phyloP scores from a whole-genome alignment of 2,113 vertebrate species.

The Melanostigma gelatinosum region DNA sequence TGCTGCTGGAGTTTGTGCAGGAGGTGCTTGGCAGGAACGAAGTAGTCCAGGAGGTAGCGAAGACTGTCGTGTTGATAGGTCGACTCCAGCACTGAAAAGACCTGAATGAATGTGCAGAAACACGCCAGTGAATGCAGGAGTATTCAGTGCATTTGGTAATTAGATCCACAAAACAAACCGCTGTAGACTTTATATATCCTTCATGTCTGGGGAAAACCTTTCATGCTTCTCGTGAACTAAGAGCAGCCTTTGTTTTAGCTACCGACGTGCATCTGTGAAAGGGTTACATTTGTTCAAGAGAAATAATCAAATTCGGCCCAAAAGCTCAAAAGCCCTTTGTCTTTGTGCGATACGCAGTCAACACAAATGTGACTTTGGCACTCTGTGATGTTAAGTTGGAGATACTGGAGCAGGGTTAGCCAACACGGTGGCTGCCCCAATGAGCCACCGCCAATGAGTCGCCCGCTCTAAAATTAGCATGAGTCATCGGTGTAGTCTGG shows the following conservation, averaged over 20 bases:
- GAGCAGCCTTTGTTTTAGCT: conserved; percentile 15
- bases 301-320: conserved; percentile 7
- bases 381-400: background rate
- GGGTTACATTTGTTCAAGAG: conserved; percentile 26
- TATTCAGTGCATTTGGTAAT: background rate
- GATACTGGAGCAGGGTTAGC: background rate
- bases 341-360: background rate
- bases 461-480: background rate
- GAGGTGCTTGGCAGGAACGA: conserved; percentile 93
- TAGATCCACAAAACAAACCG: background rate
- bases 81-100: conserved; percentile 92
- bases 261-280: background rate
- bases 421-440: background rate
- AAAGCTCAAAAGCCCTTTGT: background rate
- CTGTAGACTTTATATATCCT: background rate
- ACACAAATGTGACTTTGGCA: background rate
- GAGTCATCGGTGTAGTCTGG: background rate
- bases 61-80: conserved; percentile 92
- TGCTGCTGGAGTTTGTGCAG: conserved; percentile 92
- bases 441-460: too few relatives aligned
- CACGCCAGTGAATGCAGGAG: background rate
- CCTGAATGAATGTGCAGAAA: conserved; percentile 62
- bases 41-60: conserved; percentile 92
- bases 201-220: background rate
- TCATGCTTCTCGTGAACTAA: background rate